Conservation (phyloP, 2,113 vertebrate genomes). For the Catharus bicknelli region DNA sequence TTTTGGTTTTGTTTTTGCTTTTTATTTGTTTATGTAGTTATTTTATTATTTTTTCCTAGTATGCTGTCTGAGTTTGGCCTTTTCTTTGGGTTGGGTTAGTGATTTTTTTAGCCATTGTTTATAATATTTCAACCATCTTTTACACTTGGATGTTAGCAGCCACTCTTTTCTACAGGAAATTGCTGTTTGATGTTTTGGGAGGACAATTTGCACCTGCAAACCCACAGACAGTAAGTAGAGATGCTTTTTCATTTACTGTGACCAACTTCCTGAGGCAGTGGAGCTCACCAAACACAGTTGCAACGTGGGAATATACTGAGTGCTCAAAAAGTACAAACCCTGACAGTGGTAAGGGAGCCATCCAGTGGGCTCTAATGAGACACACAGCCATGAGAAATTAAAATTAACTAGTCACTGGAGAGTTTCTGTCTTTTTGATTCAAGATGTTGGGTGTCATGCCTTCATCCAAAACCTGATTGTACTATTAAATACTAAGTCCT, state of each 20-base stretch:
- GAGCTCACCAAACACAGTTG: fast-evolving
- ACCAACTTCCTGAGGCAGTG: background rate
- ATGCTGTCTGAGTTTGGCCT: fast-evolving
- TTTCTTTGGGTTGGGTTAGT: background rate
- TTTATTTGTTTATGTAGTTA: background rate
- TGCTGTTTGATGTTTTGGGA: background rate
- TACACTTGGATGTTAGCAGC: background rate
- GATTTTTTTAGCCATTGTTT: background rate
- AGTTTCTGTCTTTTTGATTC: background rate
- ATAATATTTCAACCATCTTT: background rate
- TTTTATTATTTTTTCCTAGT: background rate
- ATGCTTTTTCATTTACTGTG: background rate
- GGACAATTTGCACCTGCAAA: background rate
- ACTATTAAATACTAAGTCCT: background rate
- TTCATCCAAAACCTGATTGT: background rate
- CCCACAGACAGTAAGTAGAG: background rate
- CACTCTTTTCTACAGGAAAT: background rate
- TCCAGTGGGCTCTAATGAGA: background rate
- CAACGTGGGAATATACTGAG: fast-evolving
- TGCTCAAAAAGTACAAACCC: background rate
- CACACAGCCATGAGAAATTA: background rate
- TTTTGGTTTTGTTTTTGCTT: background rate
- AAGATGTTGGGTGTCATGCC: background rate
- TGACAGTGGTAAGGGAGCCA: background rate
- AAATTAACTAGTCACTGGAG: background rate